Evolutionary conservation across 2,888 invertebrate species (phyloP).

Genomic region (Brenthis daphne): DNA sequence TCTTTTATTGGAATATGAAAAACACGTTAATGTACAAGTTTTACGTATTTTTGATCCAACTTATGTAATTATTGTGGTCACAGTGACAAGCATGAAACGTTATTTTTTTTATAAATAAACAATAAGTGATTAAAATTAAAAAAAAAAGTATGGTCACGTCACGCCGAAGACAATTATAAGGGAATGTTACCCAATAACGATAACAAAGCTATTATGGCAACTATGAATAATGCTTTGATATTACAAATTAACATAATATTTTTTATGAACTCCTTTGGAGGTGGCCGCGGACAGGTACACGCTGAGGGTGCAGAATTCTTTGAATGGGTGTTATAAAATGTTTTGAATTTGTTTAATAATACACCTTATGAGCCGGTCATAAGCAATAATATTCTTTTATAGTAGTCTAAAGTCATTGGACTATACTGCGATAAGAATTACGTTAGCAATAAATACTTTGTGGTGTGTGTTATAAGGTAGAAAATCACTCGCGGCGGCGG

Average conservation of each 20-base stretch:
- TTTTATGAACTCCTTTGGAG: slow-evolving; percentile 76
- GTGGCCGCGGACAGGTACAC: slow-evolving; percentile 79
- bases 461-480: slow-evolving; percentile 42
- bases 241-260: slow-evolving; percentile 79
- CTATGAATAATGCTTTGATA: slow-evolving; percentile 76
- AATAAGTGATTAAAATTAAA: slow-evolving; percentile 51
- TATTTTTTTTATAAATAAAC: slow-evolving; percentile 46
- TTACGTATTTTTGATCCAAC: slow-evolving; percentile 31
- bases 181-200: slow-evolving; percentile 74
- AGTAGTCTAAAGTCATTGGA: slow-evolving; percentile 42
- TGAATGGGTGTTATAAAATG: slow-evolving; percentile 68
- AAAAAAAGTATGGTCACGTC: slow-evolving; percentile 44
- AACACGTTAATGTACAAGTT: slow-evolving; percentile 32
- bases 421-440: slow-evolving; percentile 43
- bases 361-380: slow-evolving; percentile 37
- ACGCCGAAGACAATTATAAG: slow-evolving; percentile 62
- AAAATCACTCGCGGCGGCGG: slow-evolving; percentile 42
- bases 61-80: slow-evolving; percentile 38
- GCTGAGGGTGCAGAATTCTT: slow-evolving; percentile 81
- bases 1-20: slow-evolving; percentile 17
- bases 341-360: slow-evolving; percentile 37
- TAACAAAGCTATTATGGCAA: slow-evolving; percentile 79
- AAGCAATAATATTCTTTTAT: slow-evolving; percentile 45
- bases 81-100: slow-evolving; percentile 57
- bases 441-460: slow-evolving; percentile 44